Percentiles rank a stretch among this genome's conserved stretches.
Conservation (phyloP, 2,113 vertebrate genomes). For the Etheostoma spectabile region DNA sequence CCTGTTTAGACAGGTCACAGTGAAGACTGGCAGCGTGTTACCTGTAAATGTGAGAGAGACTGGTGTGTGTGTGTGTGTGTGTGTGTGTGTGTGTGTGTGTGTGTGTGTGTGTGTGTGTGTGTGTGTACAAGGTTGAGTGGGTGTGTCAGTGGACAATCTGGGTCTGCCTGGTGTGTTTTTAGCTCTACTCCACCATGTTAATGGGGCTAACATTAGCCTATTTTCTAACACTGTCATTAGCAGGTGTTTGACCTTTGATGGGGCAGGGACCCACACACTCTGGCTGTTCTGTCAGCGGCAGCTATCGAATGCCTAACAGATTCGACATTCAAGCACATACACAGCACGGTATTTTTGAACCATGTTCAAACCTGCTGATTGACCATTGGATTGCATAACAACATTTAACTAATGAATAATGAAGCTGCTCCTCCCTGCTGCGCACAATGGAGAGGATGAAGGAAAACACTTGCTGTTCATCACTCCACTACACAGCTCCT, state of each 20-base stretch:
- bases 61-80: too few species aligned
- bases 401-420: not conserved
- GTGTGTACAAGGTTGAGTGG: not conserved
- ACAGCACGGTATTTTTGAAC: not conserved
- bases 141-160: not conserved
- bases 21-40: not conserved
- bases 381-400: not conserved
- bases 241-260: constrained; percentile 47
- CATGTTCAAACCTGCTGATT: not conserved
- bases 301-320: constrained; percentile 19
- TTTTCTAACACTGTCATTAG: constrained; percentile 48
- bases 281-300: constrained; percentile 39
- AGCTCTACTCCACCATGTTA: constrained; percentile 28
- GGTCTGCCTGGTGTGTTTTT: constrained; percentile 31
- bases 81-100: not conserved
- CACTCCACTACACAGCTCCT: not conserved
- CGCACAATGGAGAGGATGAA: not conserved
- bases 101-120: not conserved
- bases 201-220: constrained; percentile 48
- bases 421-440: not conserved
- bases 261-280: not conserved
- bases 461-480: not conserved
- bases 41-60: not conserved
- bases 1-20: not conserved
- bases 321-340: not conserved